Conservation (phyloP, 1,140 invertebrate genomes). For the Zaprionus camerounensis region DNA sequence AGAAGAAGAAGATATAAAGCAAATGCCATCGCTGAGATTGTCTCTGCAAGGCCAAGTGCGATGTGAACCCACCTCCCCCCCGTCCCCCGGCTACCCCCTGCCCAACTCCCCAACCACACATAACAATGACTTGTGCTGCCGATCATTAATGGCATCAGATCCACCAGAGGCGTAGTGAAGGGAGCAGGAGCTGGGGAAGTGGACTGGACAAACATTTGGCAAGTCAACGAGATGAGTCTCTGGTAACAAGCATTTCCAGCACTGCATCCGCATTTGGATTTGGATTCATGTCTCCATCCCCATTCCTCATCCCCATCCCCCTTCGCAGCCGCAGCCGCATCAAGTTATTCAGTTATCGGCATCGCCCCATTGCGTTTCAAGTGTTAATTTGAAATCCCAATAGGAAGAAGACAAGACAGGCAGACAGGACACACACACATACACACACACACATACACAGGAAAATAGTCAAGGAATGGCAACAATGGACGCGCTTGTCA, state of each 20-base stretch:
- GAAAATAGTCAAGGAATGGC: constrained; percentile 1
- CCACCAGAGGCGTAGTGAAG: neutral
- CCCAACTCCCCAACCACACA: neutral
- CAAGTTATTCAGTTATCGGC: constrained; percentile 16
- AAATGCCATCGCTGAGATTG: constrained; percentile 5
- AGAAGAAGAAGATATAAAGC: neutral
- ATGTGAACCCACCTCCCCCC: neutral
- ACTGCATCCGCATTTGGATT: constrained; percentile 1
- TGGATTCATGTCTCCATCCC: neutral
- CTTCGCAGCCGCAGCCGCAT: neutral
- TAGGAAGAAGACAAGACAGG: constrained; percentile 10
- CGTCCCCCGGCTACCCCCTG: too few relatives aligned
- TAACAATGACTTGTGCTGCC: neutral
- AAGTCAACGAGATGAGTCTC: neutral
- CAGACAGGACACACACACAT: constrained; percentile 40
- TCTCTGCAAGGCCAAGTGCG: constrained; percentile 1
- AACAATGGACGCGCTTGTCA: constrained; percentile 6
- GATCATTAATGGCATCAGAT: constrained; percentile 7
- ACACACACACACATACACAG: constrained; percentile 26
- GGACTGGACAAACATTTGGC: constrained; percentile 4
- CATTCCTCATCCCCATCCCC: neutral
- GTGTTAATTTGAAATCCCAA: constrained; percentile 72
- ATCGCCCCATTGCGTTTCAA: constrained; percentile 62
- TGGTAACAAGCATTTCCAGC: neutral
- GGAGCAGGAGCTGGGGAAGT: neutral